Evolutionary conservation across 92 coral and sea anemone genomes (phyloP), one percentile per base, ranked within the genome.

Genomic region (Parazoanthus swiftii): DNA sequence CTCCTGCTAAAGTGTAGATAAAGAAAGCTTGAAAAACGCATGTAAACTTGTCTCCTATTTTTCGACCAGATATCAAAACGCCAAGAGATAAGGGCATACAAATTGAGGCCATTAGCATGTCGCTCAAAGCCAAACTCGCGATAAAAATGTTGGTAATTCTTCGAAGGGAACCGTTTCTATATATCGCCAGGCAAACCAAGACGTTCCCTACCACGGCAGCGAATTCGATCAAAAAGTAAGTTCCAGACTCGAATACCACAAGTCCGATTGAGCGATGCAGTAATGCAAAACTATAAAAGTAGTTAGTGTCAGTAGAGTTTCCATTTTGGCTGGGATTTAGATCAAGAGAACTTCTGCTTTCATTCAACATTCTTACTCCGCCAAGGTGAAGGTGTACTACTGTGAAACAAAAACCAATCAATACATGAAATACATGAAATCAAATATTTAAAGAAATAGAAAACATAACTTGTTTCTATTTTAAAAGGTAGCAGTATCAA

Each of bases 1-100:
- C 80, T 50, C 89, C 89, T 5, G 86, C 85, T 7, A 89, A 82
- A 48, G 84, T 86, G 63, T 89, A 89, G 10, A 90, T 90, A 78
- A 88, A 90, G 56, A 74, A 86, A 16, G 90, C 86, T 75, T 90
- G 90, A 39, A 90, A 90, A 66, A 85, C 42, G 59, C 92, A 90
- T 21, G 72, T 43, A 20, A 44, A 58, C 16, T 15, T 44, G 29
- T 82, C 38, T 46, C 74, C 86, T 9, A 90, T 26, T 89, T 86
- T 79, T 37, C 79, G 81, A 15, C 92, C 92, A 6, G 8, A 5
- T 13, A 90, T 80, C 26, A 90, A 77, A 10, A 90, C 76, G 20
- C 90, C 87, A 38, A 68, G 39, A 36, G 90, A 86, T 10, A 86
- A 67, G 14, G 92, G 92, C 87, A 90, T 90, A 67, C 92, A 90